Conservation (phyloP, 2,113 vertebrate genomes). For the Syngnathoides biaculeatus region DNA sequence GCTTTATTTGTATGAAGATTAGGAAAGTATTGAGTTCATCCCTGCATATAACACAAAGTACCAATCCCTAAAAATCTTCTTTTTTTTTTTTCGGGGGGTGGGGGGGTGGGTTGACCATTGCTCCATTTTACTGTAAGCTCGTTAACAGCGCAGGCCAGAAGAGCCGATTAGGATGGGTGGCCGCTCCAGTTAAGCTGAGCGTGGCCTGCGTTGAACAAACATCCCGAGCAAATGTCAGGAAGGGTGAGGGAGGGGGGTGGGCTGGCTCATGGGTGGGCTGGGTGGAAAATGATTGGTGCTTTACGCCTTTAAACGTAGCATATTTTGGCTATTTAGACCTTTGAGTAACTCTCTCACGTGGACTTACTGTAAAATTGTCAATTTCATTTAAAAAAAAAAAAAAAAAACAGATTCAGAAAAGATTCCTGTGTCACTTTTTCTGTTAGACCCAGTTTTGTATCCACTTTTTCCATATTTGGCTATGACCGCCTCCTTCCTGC, state of each 20-base stretch:
- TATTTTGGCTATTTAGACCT: too few species aligned
- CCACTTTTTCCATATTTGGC: too few species aligned
- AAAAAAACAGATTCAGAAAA: too few species aligned
- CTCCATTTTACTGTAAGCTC: constrained; percentile 45
- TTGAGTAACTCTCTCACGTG: too few species aligned
- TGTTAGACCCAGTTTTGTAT: too few species aligned
- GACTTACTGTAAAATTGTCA: too few species aligned
- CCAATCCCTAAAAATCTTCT: constrained; percentile 19
- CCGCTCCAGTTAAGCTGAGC: constrained; percentile 39
- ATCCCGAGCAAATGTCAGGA: constrained; percentile 42
- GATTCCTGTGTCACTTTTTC: too few species aligned
- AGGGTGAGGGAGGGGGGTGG: neutral
- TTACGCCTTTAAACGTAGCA: constrained; percentile 13
- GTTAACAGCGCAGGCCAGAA: constrained; percentile 37
- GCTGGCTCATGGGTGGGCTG: neutral
- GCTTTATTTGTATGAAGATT: constrained; percentile 20
- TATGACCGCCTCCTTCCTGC: too few species aligned
- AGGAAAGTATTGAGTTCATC: constrained; percentile 1
- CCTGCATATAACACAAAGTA: constrained; percentile 12
- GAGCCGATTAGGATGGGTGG: constrained; percentile 51
- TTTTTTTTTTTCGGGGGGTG: constrained; percentile 28
- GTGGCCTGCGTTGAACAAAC: constrained; percentile 30
- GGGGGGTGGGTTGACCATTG: constrained; percentile 26
- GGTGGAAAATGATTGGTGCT: constrained; percentile 26
- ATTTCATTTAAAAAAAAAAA: too few species aligned